phyloP scores from a whole-genome alignment of 2,113 vertebrate genomes.

The Amphiprion ocellaris region DNA sequence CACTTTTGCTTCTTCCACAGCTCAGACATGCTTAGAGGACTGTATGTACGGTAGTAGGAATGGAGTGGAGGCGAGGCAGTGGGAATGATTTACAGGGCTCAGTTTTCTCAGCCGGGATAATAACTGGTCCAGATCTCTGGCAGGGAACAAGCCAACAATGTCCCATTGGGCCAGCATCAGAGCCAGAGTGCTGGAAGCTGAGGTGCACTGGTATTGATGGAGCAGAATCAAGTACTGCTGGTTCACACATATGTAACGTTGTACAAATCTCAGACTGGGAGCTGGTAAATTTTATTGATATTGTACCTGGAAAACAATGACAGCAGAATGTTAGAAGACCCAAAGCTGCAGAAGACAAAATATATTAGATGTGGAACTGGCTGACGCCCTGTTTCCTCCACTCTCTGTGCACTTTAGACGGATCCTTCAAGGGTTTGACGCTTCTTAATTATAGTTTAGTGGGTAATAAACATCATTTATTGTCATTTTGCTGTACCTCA shows the following conservation, averaged over 20 bases:
- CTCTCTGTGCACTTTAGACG: background rate
- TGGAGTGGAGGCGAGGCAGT: conserved; percentile 32
- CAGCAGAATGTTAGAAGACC: background rate
- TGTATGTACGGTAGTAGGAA: conserved; percentile 46
- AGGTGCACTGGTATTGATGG: background rate
- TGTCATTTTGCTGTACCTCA: too few species aligned
- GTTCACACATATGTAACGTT: background rate
- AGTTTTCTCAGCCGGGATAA: conserved; percentile 48
- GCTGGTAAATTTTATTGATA: background rate
- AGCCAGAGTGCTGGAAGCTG: conserved; percentile 23
- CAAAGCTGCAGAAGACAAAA: background rate
- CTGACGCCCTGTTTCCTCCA: background rate
- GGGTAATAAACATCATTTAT: too few species aligned
- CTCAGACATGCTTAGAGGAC: conserved; percentile 40
- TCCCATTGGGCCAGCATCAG: conserved; percentile 18
- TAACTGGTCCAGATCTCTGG: conserved; percentile 60
- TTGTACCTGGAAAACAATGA: background rate
- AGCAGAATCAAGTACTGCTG: background rate
- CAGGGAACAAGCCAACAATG: conserved; percentile 36
- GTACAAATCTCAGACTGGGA: background rate
- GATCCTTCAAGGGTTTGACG: background rate
- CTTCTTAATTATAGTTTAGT: too few species aligned
- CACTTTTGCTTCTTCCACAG: conserved; percentile 40
- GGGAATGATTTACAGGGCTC: conserved; percentile 48
- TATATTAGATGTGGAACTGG: background rate